A percentile compares a stretch with the other conserved stretches of the same genome.
These are phyloP conservation scores for Camelus dromedarius DNA, from an alignment of 2,113 vertebrate genomes.

Conservation along the genomic window DNA sequence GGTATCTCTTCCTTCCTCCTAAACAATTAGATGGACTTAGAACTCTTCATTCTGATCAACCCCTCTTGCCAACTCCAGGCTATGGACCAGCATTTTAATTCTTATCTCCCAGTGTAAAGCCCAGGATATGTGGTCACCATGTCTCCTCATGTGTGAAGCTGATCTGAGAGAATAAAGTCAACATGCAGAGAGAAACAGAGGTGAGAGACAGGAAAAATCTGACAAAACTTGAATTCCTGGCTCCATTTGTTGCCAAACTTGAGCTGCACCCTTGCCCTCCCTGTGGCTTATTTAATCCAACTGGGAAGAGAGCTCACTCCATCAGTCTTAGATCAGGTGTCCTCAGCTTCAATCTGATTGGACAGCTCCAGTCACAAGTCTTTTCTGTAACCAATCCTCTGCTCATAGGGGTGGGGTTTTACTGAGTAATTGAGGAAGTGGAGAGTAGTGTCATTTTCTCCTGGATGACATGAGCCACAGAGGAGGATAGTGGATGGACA, in stretches of 20 bases:
- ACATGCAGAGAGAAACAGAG: not conserved
- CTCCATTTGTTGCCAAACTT: not conserved
- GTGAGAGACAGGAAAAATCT: not conserved
- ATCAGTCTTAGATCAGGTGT: not conserved
- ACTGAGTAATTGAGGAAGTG: not conserved
- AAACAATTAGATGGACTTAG: not conserved
- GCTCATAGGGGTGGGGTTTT: not conserved
- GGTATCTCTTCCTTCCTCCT: not conserved
- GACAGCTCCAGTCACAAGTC: not conserved
- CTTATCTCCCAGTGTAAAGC: not conserved
- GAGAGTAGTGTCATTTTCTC: not conserved
- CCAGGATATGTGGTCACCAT: rapidly evolving
- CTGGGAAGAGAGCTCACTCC: not conserved
- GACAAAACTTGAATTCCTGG: not conserved
- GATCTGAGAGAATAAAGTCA: not conserved
- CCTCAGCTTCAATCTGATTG: not conserved
- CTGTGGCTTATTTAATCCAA: not conserved
- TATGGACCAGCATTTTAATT: not conserved
- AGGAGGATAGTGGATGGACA: not conserved
- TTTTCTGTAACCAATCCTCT: not conserved
- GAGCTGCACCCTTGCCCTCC: not conserved
- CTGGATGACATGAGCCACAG: not conserved
- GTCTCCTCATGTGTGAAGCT: not conserved
- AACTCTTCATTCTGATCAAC: not conserved
- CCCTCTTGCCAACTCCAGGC: not conserved